Evolutionary conservation across 1,140 invertebrate genomes (phyloP).

Genomic region (Asobara japonica): DNA sequence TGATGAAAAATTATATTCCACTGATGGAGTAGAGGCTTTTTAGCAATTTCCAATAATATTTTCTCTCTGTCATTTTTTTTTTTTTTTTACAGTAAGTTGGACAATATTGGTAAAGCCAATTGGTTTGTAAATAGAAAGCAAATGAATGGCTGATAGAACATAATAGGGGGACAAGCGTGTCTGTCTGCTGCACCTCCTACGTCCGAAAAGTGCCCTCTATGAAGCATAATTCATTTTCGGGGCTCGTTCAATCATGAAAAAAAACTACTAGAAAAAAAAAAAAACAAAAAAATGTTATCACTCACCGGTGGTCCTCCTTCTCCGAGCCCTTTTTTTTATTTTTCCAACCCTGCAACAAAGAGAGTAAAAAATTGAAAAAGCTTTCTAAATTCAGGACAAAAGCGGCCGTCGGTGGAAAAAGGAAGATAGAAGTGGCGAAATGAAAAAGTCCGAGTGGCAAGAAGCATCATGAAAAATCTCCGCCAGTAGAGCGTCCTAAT

Average conservation of each 20-base stretch:
- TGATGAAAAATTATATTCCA: conserved; percentile 11
- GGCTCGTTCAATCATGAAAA: neutral
- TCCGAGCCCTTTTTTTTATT: neutral
- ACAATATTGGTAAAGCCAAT: neutral
- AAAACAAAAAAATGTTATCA: neutral
- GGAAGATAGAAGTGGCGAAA: neutral
- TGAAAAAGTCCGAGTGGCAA: conserved; percentile 21
- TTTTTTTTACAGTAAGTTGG: neutral
- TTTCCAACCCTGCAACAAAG: neutral
- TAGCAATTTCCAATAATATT: neutral
- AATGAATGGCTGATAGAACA: too few relatives aligned
- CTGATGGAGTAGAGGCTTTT: neutral
- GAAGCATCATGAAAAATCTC: conserved; percentile 25
- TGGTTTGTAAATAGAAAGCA: neutral
- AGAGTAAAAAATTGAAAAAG: conserved; percentile 12
- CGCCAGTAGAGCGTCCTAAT: conserved; percentile 30
- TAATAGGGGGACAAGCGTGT: too few relatives aligned
- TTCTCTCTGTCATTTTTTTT: neutral
- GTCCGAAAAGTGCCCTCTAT: neutral
- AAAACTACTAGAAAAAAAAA: neutral
- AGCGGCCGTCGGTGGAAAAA: conserved; percentile 25
- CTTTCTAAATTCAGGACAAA: conserved; percentile 20
- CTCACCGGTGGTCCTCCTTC: neutral
- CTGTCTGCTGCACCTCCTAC: too few relatives aligned
- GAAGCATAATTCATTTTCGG: neutral